Evolutionary conservation across 2,797 vertebrate genomes (phyloP), one percentile per base, ranked within the genome.

Genomic region (Peromyscus nudipes): DNA sequence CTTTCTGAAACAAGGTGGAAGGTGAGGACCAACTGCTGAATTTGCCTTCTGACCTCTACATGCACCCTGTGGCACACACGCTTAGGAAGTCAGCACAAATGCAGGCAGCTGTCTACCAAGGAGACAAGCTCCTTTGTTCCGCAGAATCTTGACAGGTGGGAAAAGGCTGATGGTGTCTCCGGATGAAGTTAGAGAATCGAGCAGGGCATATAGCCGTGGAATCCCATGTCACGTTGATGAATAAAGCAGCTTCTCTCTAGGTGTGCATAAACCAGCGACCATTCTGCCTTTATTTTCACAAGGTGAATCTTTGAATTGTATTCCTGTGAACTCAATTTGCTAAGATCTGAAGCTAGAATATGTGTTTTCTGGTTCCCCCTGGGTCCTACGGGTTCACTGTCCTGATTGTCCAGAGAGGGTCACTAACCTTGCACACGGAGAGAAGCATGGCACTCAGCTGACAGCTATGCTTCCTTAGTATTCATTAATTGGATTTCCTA

Each of bases 371-470:
- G 29, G 6, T 86, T 55, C 21, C 23, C 16, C 14, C 6, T 6
- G 43, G 11, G 43, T 19, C 19, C 23, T 5, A 11, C 1, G 19
- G 64, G 43, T 34, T 37, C 21, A 9, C 17, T 49, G 16, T 83
- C n/a, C 25, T 25, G 34, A 11, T 0, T 29, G 1, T 67, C 37
- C 55, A 6, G 4, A 69, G 21, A 3, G 0, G 5, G n/a, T 43
- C 49, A 8, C 9, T 52, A 37, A 25, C 62, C 34, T 34, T 84
- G 29, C 0, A 0, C 49, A n/a, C 49, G 43, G 85, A 76, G 76
- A 64, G 25, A 6, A 60, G 52, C 29, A 1, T 0, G 1, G 4
- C 16, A 34, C 31, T 17, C 1, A 1, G 8, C 2, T 34, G n/a
- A 5, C 9, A 55, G 17, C 52, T 11, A 62, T 60, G 0, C 14